A percentile compares a stretch with the other conserved stretches of the same genome.
These are phyloP conservation scores for Sminthurides aquaticus DNA, from an alignment of 2,888 invertebrate genomes.

Conservation along the genomic window DNA sequence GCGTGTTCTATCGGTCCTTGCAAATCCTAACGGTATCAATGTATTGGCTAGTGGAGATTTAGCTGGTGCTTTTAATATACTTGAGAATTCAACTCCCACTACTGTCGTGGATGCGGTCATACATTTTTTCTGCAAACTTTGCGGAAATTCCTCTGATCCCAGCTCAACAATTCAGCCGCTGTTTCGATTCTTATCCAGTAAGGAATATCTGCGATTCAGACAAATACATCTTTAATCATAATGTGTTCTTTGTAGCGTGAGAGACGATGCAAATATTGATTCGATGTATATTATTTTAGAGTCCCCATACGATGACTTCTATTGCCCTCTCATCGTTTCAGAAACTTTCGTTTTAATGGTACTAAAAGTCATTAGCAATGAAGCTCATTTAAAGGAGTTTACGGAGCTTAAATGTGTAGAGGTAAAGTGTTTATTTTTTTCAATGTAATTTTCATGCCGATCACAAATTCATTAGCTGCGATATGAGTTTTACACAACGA, in stretches of 20 bases:
- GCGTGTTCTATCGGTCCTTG: constrained; percentile 69
- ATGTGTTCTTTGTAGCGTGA: too few relatives aligned
- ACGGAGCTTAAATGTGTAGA: constrained; percentile 47
- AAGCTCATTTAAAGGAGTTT: constrained; percentile 66
- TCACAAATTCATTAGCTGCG: too few relatives aligned
- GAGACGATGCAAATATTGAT: too few relatives aligned
- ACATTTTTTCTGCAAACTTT: constrained; percentile 68
- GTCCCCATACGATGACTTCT: constrained; percentile 42
- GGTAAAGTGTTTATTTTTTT: constrained; percentile 32
- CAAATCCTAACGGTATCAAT: constrained; percentile 48
- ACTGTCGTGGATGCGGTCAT: constrained; percentile 83
- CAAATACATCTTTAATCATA: too few relatives aligned
- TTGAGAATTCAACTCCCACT: constrained; percentile 50
- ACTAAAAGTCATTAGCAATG: constrained; percentile 67
- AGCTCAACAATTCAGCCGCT: constrained; percentile 69
- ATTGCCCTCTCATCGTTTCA: constrained; percentile 53
- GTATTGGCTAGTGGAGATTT: constrained; percentile 40
- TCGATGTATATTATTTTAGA: too few relatives aligned
- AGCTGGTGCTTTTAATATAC: constrained; percentile 37
- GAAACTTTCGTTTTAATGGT: constrained; percentile 81
- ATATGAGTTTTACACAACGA: too few relatives aligned
- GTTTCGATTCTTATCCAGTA: constrained; percentile 59
- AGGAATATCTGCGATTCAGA: constrained; percentile 34
- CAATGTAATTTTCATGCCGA: not conserved
- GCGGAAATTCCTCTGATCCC: constrained; percentile 67